A percentile compares a stretch with the other conserved stretches of the same genome.
Evolutionary conservation across 1,140 invertebrate genomes (phyloP).

Genomic region (Drosophila burlai): DNA sequence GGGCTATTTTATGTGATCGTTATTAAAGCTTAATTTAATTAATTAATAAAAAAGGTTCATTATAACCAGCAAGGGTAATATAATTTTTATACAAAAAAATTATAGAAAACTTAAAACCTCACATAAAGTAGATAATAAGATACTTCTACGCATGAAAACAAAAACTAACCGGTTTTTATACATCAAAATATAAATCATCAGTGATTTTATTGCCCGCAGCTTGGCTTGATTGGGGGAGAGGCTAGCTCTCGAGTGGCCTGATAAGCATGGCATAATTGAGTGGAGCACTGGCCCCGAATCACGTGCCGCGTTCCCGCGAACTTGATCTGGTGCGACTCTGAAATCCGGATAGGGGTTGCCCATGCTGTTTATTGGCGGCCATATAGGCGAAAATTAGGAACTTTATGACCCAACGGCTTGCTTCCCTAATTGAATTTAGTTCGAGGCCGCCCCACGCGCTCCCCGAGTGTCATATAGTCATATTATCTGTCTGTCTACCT

Average conservation of each 20-base stretch:
- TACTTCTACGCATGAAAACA: background rate
- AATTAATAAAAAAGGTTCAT: no score
- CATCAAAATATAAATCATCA: constrained; percentile 12
- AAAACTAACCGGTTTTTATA: constrained; percentile 22
- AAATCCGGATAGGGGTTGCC: constrained; percentile 15
- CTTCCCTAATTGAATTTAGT: constrained; percentile 54
- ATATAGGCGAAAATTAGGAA: constrained; percentile 52
- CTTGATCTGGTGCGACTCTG: constrained; percentile 21
- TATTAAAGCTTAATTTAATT: no score
- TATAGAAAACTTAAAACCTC: background rate
- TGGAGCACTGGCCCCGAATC: constrained; percentile 21
- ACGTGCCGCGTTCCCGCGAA: constrained; percentile 36
- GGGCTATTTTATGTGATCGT: no score
- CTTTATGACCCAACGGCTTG: constrained; percentile 44
- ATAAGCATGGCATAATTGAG: constrained; percentile 43
- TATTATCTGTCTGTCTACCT: constrained; percentile 25
- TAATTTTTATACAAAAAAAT: no score
- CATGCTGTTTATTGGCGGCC: constrained; percentile 25
- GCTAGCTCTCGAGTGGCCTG: constrained; percentile 20
- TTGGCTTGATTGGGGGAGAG: constrained; percentile 24
- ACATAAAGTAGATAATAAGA: background rate
- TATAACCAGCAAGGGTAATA: no score
- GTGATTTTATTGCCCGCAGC: constrained; percentile 14
- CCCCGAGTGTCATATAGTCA: constrained; percentile 47
- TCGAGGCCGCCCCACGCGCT: constrained; percentile 31